Percentiles rank a stretch among this genome's conserved stretches.
Evolutionary conservation across 2,113 vertebrate genomes (phyloP).

Genomic region (Amphiprion ocellaris): DNA sequence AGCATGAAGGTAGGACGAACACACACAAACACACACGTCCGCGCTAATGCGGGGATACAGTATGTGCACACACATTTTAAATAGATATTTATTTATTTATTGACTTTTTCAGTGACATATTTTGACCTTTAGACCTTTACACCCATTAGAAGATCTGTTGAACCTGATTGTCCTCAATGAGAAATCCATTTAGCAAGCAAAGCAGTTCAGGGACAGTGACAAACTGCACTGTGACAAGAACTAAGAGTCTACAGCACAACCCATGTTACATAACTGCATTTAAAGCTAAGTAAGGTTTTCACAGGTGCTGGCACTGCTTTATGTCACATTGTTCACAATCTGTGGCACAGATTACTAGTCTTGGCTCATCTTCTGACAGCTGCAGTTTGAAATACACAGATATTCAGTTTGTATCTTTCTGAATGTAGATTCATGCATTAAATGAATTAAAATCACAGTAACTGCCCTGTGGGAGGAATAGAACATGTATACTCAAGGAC

Average conservation of each 20-base stretch:
- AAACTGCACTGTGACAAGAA: slow-evolving; percentile 3
- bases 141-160: slow-evolving; percentile 9
- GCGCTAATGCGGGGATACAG: background rate
- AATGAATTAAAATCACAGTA: background rate
- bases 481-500: background rate
- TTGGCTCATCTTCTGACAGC: no score
- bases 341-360: background rate
- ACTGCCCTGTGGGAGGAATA: background rate
- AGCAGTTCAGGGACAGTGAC: slow-evolving; percentile 15
- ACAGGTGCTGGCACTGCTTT: background rate
- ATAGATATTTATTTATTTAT: background rate
- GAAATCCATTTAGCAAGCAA: slow-evolving; percentile 15
- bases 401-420: background rate
- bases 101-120: background rate
- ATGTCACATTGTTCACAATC: background rate
- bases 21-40: background rate
- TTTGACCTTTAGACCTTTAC: slow-evolving; percentile 14
- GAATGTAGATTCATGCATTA: background rate
- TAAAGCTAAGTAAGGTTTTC: background rate
- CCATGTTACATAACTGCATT: background rate
- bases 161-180: slow-evolving; percentile 9
- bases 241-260: background rate
- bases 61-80: background rate
- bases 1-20: slow-evolving; percentile 92
- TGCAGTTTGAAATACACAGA: background rate